Percentiles rank a stretch among this genome's conserved stretches.
Conservation (phyloP, 2,113 vertebrate species). For the Tonatia bakeri region DNA sequence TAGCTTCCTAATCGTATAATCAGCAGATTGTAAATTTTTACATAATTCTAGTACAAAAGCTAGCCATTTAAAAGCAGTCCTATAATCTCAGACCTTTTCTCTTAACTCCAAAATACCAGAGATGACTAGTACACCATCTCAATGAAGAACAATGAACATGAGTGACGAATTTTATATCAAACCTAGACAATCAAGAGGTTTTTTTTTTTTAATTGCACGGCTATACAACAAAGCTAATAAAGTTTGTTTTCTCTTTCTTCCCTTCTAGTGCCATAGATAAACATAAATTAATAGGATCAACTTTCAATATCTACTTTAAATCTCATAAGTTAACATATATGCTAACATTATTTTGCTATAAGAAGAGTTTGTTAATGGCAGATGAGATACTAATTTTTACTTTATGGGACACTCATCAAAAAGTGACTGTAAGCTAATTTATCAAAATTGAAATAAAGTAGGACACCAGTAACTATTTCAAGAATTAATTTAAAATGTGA, state of each 20-base stretch:
- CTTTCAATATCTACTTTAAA: slow-evolving; percentile 40
- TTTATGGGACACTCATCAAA: slow-evolving; percentile 55
- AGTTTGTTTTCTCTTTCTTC: neutral
- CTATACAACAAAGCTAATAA: neutral
- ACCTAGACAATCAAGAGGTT: slow-evolving; percentile 13
- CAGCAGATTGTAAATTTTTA: neutral
- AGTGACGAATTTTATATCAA: slow-evolving; percentile 28
- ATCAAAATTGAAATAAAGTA: slow-evolving; percentile 69
- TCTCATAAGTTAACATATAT: neutral
- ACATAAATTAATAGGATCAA: slow-evolving; percentile 27
- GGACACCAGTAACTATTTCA: slow-evolving; percentile 56
- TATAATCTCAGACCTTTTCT: slow-evolving; percentile 1
- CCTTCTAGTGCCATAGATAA: slow-evolving; percentile 4
- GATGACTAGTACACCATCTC: neutral
- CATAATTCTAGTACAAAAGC: slow-evolving; percentile 49
- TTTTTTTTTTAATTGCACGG: neutral
- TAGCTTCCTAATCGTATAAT: slow-evolving; percentile 33
- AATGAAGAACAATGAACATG: slow-evolving; percentile 1
- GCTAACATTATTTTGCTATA: slow-evolving; percentile 10
- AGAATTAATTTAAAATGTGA: slow-evolving; percentile 67
- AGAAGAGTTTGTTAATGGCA: slow-evolving; percentile 46
- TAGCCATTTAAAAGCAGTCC: slow-evolving; percentile 38
- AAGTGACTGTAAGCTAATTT: slow-evolving; percentile 55
- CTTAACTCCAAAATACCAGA: slow-evolving; percentile 20
- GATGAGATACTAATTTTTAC: slow-evolving; percentile 52